A percentile compares a stretch with the other conserved stretches of the same genome.
phyloP scores from a whole-genome alignment of 2,888 invertebrate species.

The Ormyrus rosae region DNA sequence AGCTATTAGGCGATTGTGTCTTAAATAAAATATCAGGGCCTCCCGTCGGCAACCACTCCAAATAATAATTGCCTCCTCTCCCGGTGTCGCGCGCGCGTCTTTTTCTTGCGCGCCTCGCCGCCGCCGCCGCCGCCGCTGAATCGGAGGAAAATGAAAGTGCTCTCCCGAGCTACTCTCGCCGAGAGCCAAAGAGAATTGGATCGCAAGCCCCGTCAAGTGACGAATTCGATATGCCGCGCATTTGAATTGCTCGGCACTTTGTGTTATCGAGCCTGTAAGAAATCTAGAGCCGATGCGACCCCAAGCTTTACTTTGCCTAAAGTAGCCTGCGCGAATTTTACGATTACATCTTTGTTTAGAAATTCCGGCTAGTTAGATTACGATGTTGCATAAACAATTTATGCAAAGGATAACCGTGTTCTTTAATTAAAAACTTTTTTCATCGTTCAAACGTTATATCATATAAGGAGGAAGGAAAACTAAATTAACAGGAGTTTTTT shows the following conservation, averaged over 20 bases:
- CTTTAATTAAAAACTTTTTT: too few relatives aligned
- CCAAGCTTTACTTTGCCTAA: too few relatives aligned
- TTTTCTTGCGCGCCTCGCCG: constrained; percentile 14
- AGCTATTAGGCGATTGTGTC: constrained; percentile 75
- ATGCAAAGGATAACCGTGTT: too few relatives aligned
- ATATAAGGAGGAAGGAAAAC: too few relatives aligned
- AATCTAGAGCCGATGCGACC: neutral
- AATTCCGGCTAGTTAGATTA: too few relatives aligned
- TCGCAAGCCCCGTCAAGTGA: constrained; percentile 17
- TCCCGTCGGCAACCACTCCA: constrained; percentile 72
- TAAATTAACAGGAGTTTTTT: too few relatives aligned
- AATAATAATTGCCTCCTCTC: constrained; percentile 72
- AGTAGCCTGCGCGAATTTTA: too few relatives aligned
- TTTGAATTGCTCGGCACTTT: constrained; percentile 41
- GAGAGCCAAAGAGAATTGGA: constrained; percentile 36
- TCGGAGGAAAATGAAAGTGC: constrained; percentile 60
- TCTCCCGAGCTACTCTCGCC: constrained; percentile 1
- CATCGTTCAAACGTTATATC: too few relatives aligned
- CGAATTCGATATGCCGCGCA: constrained; percentile 21
- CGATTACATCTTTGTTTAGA: too few relatives aligned
- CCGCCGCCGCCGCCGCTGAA: constrained; percentile 22
- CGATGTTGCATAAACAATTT: too few relatives aligned
- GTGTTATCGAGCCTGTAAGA: constrained; percentile 19
- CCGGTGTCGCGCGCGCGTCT: constrained; percentile 27
- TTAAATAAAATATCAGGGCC: constrained; percentile 74